Percentiles rank a stretch among this genome's conserved stretches.
phyloP scores from a whole-genome alignment of 2,888 invertebrate genomes.

The Anaspis maculata region DNA sequence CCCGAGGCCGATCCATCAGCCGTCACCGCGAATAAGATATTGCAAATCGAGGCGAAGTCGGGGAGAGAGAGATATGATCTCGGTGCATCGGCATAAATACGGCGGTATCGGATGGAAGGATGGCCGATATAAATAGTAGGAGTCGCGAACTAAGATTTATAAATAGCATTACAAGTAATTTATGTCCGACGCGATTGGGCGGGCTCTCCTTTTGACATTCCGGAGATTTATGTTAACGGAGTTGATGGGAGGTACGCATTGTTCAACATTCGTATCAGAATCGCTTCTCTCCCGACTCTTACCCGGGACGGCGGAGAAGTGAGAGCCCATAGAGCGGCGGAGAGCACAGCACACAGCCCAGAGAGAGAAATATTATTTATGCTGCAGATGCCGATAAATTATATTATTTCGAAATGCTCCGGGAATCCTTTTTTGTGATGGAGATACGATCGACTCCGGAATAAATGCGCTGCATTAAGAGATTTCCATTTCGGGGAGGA shows the following conservation, averaged over 20 bases:
- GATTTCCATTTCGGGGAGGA: conserved; percentile 16
- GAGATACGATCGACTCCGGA: conserved; percentile 22
- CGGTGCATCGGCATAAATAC: conserved; percentile 28
- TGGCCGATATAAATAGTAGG: conserved; percentile 28
- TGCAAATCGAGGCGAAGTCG: conserved; percentile 28
- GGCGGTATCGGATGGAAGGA: conserved; percentile 23
- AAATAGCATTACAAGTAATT: conserved; percentile 44
- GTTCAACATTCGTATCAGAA: conserved; percentile 23
- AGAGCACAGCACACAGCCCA: conserved; percentile 2
- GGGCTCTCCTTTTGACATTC: conserved; percentile 41
- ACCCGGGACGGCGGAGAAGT: conserved; percentile 3
- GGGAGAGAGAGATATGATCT: conserved; percentile 30
- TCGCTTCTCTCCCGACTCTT: conserved; percentile 12
- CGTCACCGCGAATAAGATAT: conserved; percentile 28
- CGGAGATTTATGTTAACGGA: conserved; percentile 42
- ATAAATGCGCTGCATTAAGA: conserved; percentile 21
- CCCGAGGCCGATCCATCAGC: conserved; percentile 26
- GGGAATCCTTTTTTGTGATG: conserved; percentile 18
- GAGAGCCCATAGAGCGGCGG: not conserved
- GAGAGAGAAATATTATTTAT: conserved; percentile 21
- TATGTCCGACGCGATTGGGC: conserved; percentile 44
- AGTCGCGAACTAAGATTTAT: conserved; percentile 36
- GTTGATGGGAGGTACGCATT: conserved; percentile 40
- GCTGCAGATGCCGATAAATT: conserved; percentile 24
- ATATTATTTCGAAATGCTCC: conserved; percentile 21